These are phyloP conservation scores for Synergus itoensis DNA, from an alignment of 2,888 invertebrate species.

Conservation along the genomic window DNA sequence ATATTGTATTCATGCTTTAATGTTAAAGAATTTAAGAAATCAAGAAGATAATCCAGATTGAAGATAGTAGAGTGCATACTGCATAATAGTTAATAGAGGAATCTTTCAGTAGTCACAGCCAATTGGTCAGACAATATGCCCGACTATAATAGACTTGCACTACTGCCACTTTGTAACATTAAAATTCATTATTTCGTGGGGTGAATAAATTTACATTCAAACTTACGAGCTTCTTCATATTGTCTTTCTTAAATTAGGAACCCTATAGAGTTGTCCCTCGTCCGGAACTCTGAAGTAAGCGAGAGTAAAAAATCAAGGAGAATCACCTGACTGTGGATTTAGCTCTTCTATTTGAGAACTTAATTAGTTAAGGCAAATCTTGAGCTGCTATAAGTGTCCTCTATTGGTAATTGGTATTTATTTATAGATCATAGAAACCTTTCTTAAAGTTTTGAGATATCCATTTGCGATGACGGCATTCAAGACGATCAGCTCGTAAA, in stretches of 20 bases:
- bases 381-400: too few relatives aligned
- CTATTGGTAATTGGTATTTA: background rate
- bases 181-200: background rate
- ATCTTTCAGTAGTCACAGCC: slow-evolving; percentile 26
- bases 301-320: slow-evolving; percentile 19
- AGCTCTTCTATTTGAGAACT: background rate
- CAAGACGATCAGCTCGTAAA: slow-evolving; percentile 1
- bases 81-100: background rate
- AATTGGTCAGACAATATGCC: background rate
- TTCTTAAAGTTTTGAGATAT: background rate
- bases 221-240: slow-evolving; percentile 1
- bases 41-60: background rate
- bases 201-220: slow-evolving; percentile 23
- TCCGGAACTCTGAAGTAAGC: slow-evolving; percentile 7
- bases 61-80: background rate
- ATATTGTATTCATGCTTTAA: background rate
- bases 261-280: background rate
- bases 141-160: slow-evolving; percentile 6
- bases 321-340: slow-evolving; percentile 15
- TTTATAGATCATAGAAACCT: background rate
- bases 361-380: background rate
- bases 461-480: background rate
- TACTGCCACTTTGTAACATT: slow-evolving; percentile 13
- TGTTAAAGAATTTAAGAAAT: background rate
- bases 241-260: slow-evolving; percentile 12